A percentile compares a stretch with the other conserved stretches of the same genome.
phyloP scores from a whole-genome alignment of 2,113 vertebrate genomes.

The Neolamprologus kungweensis region DNA sequence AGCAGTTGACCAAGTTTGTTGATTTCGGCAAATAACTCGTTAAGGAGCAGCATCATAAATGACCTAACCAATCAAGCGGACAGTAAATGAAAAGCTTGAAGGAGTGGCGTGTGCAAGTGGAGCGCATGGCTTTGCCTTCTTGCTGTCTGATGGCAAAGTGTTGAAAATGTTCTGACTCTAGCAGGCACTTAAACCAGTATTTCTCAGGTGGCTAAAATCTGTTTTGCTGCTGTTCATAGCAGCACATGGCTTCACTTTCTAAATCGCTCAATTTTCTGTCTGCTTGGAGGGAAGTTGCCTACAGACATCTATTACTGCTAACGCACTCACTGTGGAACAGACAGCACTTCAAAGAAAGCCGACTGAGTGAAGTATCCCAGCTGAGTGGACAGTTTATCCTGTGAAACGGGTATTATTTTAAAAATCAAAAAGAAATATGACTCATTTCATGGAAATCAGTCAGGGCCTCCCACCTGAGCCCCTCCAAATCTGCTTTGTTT shows the following conservation, averaged over 20 bases:
- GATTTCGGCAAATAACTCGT: accelerated
- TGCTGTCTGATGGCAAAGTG: not conserved
- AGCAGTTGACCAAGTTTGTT: not conserved
- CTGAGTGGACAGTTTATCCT: not conserved
- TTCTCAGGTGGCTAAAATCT: not conserved
- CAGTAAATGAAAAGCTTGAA: not conserved
- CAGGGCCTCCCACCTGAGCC: not conserved
- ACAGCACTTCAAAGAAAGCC: not conserved
- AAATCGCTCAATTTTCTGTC: not conserved
- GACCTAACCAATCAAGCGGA: not conserved
- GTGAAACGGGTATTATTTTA: not conserved
- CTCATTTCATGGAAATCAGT: not conserved
- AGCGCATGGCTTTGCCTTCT: not conserved
- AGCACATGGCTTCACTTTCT: not conserved
- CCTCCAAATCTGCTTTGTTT: not conserved
- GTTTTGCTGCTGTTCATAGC: not conserved
- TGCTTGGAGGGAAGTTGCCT: not conserved
- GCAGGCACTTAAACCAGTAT: not conserved
- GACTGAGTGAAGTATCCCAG: not conserved
- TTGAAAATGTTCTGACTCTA: not conserved
- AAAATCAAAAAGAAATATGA: not conserved
- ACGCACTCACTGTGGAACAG: not conserved
- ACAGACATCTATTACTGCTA: not conserved
- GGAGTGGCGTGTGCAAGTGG: accelerated
- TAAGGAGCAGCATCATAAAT: not conserved